Evolutionary conservation across 2,797 vertebrate genomes (phyloP), one percentile per base, ranked within the genome.

Genomic region (Acridotheres tristis): DNA sequence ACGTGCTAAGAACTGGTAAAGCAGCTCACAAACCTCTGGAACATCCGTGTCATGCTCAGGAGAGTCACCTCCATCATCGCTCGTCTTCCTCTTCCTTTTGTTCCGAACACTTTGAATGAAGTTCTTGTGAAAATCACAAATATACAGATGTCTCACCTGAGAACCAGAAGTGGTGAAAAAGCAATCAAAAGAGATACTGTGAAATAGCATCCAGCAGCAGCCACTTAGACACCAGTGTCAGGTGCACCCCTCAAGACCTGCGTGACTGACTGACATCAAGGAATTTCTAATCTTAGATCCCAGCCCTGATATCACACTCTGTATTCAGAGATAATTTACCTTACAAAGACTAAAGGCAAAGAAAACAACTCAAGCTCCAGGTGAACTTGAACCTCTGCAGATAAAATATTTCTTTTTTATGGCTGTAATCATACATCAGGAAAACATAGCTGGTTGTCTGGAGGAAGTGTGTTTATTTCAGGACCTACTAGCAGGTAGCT

Each of bases 71-170:
- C 99, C 99, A 23, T 99, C 99, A 26, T 99, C 99, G 1, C 99
- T 99, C 4, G 99, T 99, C 98, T 99, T 99, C 94, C 99, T 98
- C 98, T 99, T 99, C 89, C 99, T 98, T 97, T 99, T 99, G 97
- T 99, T 99, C 89, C 99, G 98, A 71, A 99, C 99, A 7, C 99
- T 99, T 93, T 99, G 99, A 95, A 99, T 99, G 98, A 99, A 99
- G 96, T 99, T 99, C 98, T 99, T 99, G 92, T 99, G 99, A 96
- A 99, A 99, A 96, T 99, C 99, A 16, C 99, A 99, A 95, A 99
- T 99, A 94, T 99, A 99, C 61, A 99, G 98, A 92, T 99, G 99
- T 72, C 99, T 98, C 72, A 99, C 99, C 99, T 99, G 75, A 15
- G 79, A 83, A 77, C 23, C 43, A 90, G 67, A 96, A 71, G 82